phyloP scores from a whole-genome alignment of 1,140 invertebrate genomes.

The Tribolium madens region DNA sequence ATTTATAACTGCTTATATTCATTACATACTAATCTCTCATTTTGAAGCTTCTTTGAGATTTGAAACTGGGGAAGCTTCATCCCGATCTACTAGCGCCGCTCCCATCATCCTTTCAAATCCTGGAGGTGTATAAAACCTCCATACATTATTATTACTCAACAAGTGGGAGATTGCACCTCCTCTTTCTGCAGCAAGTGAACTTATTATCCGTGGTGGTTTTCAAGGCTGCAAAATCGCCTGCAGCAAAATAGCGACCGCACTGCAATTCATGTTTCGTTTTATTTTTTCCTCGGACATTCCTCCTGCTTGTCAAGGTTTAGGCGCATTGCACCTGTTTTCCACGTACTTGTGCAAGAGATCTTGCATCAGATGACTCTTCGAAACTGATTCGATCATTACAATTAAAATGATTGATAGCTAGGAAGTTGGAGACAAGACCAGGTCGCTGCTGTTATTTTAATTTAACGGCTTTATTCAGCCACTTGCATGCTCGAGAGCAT shows the following conservation, averaged over 20 bases:
- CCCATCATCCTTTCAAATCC: background rate
- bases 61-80: too few relatives aligned
- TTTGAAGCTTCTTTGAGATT: too few relatives aligned
- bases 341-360: background rate
- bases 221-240: slow-evolving; percentile 9
- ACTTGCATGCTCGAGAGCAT: background rate
- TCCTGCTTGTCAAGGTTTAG: slow-evolving; percentile 7
- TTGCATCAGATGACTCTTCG: background rate
- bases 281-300: slow-evolving; percentile 20
- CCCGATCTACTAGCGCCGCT: background rate
- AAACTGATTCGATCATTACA: slow-evolving; percentile 2
- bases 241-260: slow-evolving; percentile 6
- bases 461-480: too few relatives aligned
- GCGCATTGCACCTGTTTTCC: slow-evolving; percentile 6
- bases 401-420: background rate
- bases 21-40: too few relatives aligned
- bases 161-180: slow-evolving; percentile 24
- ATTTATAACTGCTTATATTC: too few relatives aligned
- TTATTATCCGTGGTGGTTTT: slow-evolving; percentile 5
- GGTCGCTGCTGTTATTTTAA: background rate
- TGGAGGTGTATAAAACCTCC: background rate
- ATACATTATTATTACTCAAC: background rate
- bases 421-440: background rate
- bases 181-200: slow-evolving; percentile 8
- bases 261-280: slow-evolving; percentile 5